Conservation (phyloP, 2,888 invertebrate species). For the Xestia ashworthii region DNA sequence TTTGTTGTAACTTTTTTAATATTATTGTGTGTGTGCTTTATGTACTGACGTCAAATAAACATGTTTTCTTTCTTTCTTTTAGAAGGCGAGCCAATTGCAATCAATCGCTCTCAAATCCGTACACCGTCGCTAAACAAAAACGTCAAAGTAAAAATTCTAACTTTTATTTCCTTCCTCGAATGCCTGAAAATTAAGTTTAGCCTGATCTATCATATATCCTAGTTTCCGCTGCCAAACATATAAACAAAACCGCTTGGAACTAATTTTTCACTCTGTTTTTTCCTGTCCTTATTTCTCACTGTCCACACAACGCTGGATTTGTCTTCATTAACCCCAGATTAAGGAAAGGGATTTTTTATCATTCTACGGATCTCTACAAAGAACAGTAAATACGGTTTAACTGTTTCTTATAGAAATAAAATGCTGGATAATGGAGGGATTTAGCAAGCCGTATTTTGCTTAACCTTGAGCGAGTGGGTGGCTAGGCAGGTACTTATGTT, state of each 20-base stretch:
- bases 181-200: background rate
- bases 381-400: conserved; percentile 43
- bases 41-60: too few species aligned
- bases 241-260: conserved; percentile 27
- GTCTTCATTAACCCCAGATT: conserved; percentile 69
- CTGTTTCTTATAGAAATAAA: conserved; percentile 35
- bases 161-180: too few species aligned
- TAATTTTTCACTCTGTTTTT: conserved; percentile 29
- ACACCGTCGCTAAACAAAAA: too few species aligned
- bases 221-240: conserved; percentile 10
- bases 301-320: conserved; percentile 53
- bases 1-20: too few species aligned
- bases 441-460: background rate
- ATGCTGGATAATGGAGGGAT: conserved; percentile 22
- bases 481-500: background rate
- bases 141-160: too few species aligned
- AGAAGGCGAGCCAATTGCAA: too few species aligned
- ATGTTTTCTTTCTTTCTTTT: too few species aligned
- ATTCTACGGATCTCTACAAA: conserved; percentile 28
- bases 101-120: too few species aligned
- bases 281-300: conserved; percentile 24
- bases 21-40: too few species aligned
- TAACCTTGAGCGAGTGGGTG: conserved; percentile 3
- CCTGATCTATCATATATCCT: conserved; percentile 15
- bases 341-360: conserved; percentile 52